Conservation (phyloP, 1,140 invertebrate species). For the Stegodyphus dumicola region DNA sequence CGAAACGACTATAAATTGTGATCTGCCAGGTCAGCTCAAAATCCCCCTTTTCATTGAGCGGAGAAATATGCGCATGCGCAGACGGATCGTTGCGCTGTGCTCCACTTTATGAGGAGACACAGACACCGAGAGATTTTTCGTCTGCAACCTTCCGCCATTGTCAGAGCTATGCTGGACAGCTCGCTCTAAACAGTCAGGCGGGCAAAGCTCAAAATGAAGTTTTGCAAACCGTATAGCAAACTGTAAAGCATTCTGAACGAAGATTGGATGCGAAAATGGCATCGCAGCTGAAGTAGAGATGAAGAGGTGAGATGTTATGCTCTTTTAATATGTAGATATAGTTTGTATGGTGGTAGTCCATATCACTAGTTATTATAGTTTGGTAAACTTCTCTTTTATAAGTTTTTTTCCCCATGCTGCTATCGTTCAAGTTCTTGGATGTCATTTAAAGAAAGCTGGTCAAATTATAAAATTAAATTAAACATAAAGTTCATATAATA, state of each 20-base stretch:
- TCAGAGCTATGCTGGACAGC: slow-evolving; percentile 11
- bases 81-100: not conserved
- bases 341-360: too few species aligned
- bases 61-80: slow-evolving; percentile 6
- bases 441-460: too few species aligned
- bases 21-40: slow-evolving; percentile 18
- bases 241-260: too few species aligned
- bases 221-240: too few species aligned
- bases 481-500: too few species aligned
- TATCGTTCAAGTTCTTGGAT: too few species aligned
- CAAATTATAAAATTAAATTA: too few species aligned
- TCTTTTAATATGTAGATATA: not conserved
- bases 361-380: too few species aligned
- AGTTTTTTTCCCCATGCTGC: too few species aligned
- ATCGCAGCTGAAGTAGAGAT: not conserved
- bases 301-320: not conserved
- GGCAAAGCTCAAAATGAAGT: not conserved
- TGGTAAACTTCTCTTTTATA: too few species aligned
- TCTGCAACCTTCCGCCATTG: slow-evolving; percentile 19
- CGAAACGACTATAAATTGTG: not conserved
- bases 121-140: not conserved
- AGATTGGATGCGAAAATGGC: not conserved
- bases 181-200: not conserved
- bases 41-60: slow-evolving; percentile 26
- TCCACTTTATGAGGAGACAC: too few species aligned